Percentiles rank a stretch among this genome's conserved stretches.
Conservation (phyloP, 2,797 vertebrate genomes). For the Petrocephalus schoutedeni region DNA sequence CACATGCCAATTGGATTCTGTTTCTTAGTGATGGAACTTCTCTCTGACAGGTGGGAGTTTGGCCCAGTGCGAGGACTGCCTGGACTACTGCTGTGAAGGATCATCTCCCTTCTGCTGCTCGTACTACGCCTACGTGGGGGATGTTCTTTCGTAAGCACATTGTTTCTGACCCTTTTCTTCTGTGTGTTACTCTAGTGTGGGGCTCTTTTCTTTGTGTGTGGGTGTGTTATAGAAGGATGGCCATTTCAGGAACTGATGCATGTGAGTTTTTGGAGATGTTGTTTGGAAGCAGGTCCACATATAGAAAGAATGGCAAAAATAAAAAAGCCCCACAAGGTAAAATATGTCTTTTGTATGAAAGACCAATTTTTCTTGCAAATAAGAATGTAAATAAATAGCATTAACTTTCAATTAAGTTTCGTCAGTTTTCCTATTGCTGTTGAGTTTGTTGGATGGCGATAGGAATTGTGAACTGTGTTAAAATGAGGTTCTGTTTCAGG, state of each 20-base stretch:
- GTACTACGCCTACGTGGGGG: conserved; percentile 86
- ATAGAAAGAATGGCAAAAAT: background rate
- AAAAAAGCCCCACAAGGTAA: background rate
- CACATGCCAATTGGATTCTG: background rate
- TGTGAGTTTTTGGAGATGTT: background rate
- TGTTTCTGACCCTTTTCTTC: background rate
- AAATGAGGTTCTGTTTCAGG: conserved; percentile 47
- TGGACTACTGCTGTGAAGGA: conserved; percentile 85
- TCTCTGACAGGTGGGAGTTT: conserved; percentile 57
- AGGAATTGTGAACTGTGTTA: background rate
- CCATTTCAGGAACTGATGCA: background rate
- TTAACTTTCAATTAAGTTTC: background rate
- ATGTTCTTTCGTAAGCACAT: conserved; percentile 78
- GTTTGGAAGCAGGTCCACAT: background rate
- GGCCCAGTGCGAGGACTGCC: conserved; percentile 77
- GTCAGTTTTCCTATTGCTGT: background rate
- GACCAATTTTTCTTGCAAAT: background rate
- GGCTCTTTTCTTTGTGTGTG: background rate
- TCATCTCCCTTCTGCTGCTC: conserved; percentile 83
- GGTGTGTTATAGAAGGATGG: background rate
- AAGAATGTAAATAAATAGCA: background rate
- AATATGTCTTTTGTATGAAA: background rate
- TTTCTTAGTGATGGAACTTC: background rate
- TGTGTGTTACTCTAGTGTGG: background rate
- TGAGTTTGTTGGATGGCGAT: background rate